Conservation (phyloP, 1,140 invertebrate genomes). For the Caenorhabditis elegans region DNA sequence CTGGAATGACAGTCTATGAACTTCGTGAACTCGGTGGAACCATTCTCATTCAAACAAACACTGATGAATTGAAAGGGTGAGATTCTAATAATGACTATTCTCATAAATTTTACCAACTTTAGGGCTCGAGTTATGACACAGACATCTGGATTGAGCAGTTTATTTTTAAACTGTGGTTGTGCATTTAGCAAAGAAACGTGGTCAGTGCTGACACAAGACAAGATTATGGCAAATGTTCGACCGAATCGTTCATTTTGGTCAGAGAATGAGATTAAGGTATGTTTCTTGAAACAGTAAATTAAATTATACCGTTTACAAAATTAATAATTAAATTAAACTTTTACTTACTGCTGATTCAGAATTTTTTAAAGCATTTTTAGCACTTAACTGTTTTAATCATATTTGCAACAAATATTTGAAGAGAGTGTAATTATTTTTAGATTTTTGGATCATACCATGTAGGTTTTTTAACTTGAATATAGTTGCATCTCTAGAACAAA, state of each 20-base stretch:
- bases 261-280: neutral
- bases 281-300: neutral
- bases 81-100: no score
- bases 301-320: no score
- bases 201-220: slow-evolving; percentile 2
- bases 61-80: neutral
- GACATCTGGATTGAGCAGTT: neutral
- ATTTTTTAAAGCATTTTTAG: no score
- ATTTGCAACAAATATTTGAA: no score
- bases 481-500: no score
- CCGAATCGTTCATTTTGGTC: neutral
- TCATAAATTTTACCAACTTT: no score
- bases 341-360: no score
- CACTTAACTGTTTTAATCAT: no score
- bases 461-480: no score
- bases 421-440: no score
- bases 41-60: slow-evolving; percentile 7
- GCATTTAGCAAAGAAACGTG: slow-evolving; percentile 1
- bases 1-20: slow-evolving; percentile 3
- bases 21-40: slow-evolving; percentile 2
- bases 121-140: neutral
- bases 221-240: neutral
- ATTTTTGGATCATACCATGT: no score
- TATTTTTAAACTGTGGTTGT: slow-evolving; percentile 11
- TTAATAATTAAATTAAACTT: no score